These are phyloP conservation scores for Alfaro cultratus DNA, from an alignment of 2,797 vertebrate genomes.

Conservation along the genomic window DNA sequence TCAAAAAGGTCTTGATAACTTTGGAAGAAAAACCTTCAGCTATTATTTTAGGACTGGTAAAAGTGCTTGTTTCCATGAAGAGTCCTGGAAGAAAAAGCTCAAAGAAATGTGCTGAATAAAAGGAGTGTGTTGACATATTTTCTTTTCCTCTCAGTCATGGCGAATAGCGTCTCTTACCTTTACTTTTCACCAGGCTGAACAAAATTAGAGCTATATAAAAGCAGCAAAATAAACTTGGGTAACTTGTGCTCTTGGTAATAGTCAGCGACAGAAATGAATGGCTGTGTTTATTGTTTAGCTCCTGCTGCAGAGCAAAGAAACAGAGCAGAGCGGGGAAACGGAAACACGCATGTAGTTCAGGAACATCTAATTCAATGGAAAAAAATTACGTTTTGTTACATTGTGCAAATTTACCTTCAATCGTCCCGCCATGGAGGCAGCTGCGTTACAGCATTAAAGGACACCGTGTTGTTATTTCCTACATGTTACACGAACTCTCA, in stretches of 20 bases:
- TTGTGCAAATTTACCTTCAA: constrained; percentile 73
- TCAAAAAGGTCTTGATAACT: not conserved
- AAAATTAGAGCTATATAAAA: not conserved
- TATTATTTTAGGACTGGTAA: not conserved
- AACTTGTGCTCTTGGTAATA: too few relatives aligned
- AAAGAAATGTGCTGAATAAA: not conserved
- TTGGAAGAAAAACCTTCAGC: not conserved
- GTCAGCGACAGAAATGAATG: not conserved
- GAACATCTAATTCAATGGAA: not conserved
- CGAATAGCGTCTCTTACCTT: too few relatives aligned
- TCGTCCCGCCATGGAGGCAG: constrained; percentile 73
- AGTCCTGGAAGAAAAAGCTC: not conserved
- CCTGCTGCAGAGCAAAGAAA: not conserved
- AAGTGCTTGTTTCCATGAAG: not conserved
- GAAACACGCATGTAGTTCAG: not conserved
- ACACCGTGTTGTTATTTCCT: constrained; percentile 21
- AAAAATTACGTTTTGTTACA: not conserved
- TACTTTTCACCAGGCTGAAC: not conserved
- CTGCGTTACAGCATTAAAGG: constrained; percentile 38
- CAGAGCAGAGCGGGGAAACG: not conserved
- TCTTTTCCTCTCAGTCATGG: not conserved
- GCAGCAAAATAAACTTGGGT: not conserved
- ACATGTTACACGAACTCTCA: constrained; percentile 53
- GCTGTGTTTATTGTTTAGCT: constrained; percentile 12
- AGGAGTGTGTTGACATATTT: not conserved